Conservation (phyloP, 2,888 invertebrate genomes). For the Geophilus truncorum region DNA sequence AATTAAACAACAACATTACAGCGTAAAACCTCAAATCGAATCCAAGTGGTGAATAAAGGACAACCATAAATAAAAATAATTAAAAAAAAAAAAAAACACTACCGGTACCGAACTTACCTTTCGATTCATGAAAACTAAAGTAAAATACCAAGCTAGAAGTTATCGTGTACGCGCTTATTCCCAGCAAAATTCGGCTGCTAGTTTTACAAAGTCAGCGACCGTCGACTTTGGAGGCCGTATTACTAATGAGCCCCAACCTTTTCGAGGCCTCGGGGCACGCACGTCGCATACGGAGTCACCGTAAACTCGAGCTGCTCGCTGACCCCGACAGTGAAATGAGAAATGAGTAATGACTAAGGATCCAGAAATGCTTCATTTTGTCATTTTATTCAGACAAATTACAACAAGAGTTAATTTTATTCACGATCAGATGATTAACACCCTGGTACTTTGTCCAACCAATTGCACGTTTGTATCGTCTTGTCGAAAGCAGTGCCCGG, state of each 20-base stretch:
- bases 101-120: neutral
- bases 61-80: too few relatives aligned
- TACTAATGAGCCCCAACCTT: neutral
- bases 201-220: neutral
- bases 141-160: too few relatives aligned
- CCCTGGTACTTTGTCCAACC: slow-evolving; percentile 36
- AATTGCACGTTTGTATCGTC: slow-evolving; percentile 34
- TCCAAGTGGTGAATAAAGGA: too few relatives aligned
- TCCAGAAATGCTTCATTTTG: too few relatives aligned
- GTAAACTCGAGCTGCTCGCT: too few relatives aligned
- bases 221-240: neutral
- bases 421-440: slow-evolving; percentile 33
- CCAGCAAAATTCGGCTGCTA: neutral
- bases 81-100: too few relatives aligned
- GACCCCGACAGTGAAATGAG: too few relatives aligned
- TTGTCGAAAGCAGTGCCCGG: slow-evolving; percentile 38
- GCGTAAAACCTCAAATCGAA: too few relatives aligned
- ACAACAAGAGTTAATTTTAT: too few relatives aligned
- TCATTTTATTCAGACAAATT: neutral
- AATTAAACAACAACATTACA: too few relatives aligned
- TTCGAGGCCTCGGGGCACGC: neutral
- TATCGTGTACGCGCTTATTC: neutral
- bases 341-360: too few relatives aligned
- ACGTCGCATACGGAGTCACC: too few relatives aligned
- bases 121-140: neutral